Base-by-base conservation (phyloP, 2,113 vertebrate genomes). In the Gallinago paraguaiae region DNA sequence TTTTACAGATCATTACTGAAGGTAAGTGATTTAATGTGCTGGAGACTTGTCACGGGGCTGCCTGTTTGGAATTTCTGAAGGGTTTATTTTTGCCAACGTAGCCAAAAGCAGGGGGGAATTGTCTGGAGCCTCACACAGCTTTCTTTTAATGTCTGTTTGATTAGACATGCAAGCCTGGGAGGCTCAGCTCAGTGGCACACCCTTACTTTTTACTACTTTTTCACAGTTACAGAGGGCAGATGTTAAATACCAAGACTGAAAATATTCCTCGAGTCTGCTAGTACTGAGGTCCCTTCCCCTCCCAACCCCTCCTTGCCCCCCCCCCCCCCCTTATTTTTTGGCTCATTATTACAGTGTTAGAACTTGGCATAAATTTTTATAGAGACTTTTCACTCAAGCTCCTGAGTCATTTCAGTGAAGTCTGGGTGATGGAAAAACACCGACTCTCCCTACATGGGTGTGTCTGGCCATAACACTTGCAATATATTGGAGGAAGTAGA, bases 361-460 rank as follows among this genome's bases (percentile, higher is more conserved):
- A 65, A 11, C 65, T 71, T 84, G 80, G 72, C 82, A 45, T 35
- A 7, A 31, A 10, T 43, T 86, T 82, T 90, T 68, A 10, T 2
- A 75, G 41, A 37, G 76, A 4, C 60, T 95, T 93, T 78, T 88
- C 48, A 23, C 76, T 86, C 3, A 2, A 43, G n/a, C 63, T 81
- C 65, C 64, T 91, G 90, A 94, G 82, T 92, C 68, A 88, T 78
- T 75, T 81, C 28, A 25, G 82, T 60, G 75, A 79, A 90, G 41
- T 75, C 41, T 7, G n/a, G 84, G 60, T 86, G 80, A 28, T 92
- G 92, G 93, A 97, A 94, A 95, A 95, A 93, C 72, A 81, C 93
- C 1, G 22, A 3, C 63, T 35, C 37, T 37, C 2, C 74, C 70
- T 64, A 27, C 37, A 25, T 23, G 71, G 86, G 91, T 0, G 17